Evolutionary conservation across 2,113 vertebrate genomes (phyloP).

Genomic region (Chascanopsetta lugubris): DNA sequence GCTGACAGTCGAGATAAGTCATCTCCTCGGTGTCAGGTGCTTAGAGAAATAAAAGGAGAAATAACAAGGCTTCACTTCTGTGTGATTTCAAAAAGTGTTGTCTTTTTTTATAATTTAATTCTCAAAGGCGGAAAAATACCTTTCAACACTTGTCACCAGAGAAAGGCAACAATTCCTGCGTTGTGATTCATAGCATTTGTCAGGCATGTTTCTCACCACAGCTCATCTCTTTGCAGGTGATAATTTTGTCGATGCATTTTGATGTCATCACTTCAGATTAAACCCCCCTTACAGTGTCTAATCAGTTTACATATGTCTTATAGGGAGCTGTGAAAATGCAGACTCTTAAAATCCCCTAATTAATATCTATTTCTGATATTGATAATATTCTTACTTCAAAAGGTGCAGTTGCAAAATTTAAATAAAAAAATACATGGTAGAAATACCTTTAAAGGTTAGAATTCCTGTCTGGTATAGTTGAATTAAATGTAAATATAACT

Average conservation of each 20-base stretch:
- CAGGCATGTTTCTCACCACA: slow-evolving; percentile 45
- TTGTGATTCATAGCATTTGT: slow-evolving; percentile 26
- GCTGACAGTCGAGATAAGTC: slow-evolving; percentile 23
- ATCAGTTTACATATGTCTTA: slow-evolving; percentile 28
- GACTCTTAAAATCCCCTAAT: too few species aligned
- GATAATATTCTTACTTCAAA: too few species aligned
- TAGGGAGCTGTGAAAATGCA: neutral
- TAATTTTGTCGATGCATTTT: slow-evolving; percentile 65
- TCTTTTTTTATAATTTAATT: slow-evolving; percentile 51
- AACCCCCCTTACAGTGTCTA: slow-evolving; percentile 4
- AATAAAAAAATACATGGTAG: too few species aligned
- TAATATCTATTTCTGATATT: too few species aligned
- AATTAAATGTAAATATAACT: slow-evolving; percentile 2
- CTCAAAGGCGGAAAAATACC: slow-evolving; percentile 58
- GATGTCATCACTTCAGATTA: slow-evolving; percentile 49
- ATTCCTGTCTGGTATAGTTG: neutral
- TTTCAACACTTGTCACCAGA: slow-evolving; percentile 72
- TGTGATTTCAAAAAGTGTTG: slow-evolving; percentile 60
- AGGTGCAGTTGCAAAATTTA: too few species aligned
- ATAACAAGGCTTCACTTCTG: neutral
- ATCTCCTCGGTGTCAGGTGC: slow-evolving; percentile 46
- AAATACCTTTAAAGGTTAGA: too few species aligned
- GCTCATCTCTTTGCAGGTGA: slow-evolving; percentile 59
- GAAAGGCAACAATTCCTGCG: slow-evolving; percentile 48
- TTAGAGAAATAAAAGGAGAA: slow-evolving; percentile 20